Conservation (phyloP, 2,113 vertebrate genomes). For the Puffinus mauretanicus region DNA sequence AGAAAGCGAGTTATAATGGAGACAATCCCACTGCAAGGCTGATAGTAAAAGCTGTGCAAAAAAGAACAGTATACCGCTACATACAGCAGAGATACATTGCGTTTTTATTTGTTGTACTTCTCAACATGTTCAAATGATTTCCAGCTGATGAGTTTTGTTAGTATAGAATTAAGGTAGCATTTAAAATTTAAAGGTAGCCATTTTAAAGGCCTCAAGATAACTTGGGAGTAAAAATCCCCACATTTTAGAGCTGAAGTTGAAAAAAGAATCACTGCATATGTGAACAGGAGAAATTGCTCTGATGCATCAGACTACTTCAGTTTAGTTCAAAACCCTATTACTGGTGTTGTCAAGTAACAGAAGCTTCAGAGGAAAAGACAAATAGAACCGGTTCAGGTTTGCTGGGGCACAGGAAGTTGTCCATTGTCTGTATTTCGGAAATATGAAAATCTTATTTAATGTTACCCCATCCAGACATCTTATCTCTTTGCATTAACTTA, state of each 20-base stretch:
- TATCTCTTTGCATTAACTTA: not conserved
- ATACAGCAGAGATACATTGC: not conserved
- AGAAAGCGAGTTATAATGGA: slow-evolving; percentile 51
- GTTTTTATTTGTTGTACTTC: not conserved
- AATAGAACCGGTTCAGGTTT: not conserved
- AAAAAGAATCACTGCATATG: not conserved
- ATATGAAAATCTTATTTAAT: not conserved
- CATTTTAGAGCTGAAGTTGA: not conserved
- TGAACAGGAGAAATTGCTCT: not conserved
- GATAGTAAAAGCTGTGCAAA: slow-evolving; percentile 41
- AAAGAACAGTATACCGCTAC: not conserved
- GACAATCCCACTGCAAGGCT: slow-evolving; percentile 58
- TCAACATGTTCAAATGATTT: not conserved
- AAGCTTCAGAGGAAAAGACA: not conserved
- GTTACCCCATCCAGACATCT: not conserved
- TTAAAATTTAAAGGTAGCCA: too few species aligned
- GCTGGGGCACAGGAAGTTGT: not conserved
- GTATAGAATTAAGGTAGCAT: not conserved
- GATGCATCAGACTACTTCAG: not conserved
- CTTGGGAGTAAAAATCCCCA: not conserved
- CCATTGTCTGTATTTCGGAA: not conserved
- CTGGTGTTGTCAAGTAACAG: not conserved
- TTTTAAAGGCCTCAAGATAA: not conserved
- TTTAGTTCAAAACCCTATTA: not conserved
- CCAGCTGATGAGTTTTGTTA: not conserved